Conservation (phyloP, 92 coral and sea anemone genomes). For the Phenganax stokvisi region DNA sequence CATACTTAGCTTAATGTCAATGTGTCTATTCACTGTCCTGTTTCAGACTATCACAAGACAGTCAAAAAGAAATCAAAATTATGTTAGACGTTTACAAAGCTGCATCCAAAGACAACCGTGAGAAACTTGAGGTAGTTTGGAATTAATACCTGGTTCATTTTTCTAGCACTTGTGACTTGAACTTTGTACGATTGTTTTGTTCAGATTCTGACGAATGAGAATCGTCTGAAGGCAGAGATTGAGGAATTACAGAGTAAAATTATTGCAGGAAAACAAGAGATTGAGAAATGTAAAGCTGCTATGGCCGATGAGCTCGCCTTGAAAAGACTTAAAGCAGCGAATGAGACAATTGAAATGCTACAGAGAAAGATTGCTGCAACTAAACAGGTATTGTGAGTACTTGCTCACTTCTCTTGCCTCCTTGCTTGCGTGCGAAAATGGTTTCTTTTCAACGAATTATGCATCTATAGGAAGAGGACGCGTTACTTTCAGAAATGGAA, state of each 20-base stretch:
- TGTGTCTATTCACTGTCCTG: not conserved
- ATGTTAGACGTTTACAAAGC: constrained; percentile 91
- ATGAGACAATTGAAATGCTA: constrained; percentile 81
- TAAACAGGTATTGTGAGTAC: constrained; percentile 60
- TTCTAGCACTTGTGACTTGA: not conserved
- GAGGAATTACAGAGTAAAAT: constrained; percentile 60
- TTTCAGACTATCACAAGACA: constrained; percentile 79
- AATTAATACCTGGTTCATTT: not conserved
- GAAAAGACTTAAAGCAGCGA: constrained; percentile 80
- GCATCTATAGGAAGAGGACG: constrained; percentile 69
- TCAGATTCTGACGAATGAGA: constrained; percentile 71
- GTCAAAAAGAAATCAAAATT: constrained; percentile 89
- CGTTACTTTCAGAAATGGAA: constrained; percentile 91
- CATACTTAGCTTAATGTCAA: not conserved
- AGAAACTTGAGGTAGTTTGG: constrained; percentile 67
- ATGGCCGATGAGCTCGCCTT: constrained; percentile 92
- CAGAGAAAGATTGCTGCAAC: constrained; percentile 93
- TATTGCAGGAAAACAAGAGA: constrained; percentile 61
- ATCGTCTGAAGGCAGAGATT: constrained; percentile 64
- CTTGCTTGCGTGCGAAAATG: not conserved
- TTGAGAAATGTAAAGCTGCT: constrained; percentile 87
- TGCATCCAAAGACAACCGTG: constrained; percentile 88
- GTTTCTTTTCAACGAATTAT: not conserved
- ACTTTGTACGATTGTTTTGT: not conserved
- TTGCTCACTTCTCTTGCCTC: not conserved